Conservation (phyloP, 2,113 vertebrate genomes). For the Myodes glareolus region DNA sequence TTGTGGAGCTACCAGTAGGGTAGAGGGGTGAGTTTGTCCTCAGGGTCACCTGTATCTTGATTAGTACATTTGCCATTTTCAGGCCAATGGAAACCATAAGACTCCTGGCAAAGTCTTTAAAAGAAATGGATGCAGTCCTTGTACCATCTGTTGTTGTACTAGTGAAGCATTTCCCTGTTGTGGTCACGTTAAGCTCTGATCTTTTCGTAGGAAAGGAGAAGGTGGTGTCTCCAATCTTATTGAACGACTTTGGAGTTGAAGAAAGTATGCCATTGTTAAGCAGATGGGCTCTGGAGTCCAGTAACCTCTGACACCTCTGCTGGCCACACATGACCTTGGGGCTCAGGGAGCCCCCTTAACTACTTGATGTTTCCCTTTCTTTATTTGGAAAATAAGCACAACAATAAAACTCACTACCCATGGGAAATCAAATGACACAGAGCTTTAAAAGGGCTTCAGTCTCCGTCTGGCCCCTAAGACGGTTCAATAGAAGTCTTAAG, state of each 20-base stretch:
- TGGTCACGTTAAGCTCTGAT: neutral
- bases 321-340: neutral
- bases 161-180: neutral
- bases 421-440: neutral
- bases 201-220: neutral
- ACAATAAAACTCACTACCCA: neutral
- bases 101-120: neutral
- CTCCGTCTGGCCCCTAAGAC: neutral
- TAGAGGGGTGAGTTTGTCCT: neutral
- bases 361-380: neutral
- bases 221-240: neutral
- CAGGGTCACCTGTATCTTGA: neutral
- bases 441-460: neutral
- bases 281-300: no score
- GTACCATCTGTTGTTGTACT: neutral
- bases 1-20: neutral
- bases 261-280: neutral
- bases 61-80: neutral
- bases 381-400: neutral
- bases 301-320: neutral
- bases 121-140: neutral
- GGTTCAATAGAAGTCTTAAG: neutral
- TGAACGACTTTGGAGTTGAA: neutral
- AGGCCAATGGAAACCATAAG: neutral
- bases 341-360: neutral